Base-by-base conservation (phyloP, 2,797 vertebrate species). In the Pachyuromys duprasi region DNA sequence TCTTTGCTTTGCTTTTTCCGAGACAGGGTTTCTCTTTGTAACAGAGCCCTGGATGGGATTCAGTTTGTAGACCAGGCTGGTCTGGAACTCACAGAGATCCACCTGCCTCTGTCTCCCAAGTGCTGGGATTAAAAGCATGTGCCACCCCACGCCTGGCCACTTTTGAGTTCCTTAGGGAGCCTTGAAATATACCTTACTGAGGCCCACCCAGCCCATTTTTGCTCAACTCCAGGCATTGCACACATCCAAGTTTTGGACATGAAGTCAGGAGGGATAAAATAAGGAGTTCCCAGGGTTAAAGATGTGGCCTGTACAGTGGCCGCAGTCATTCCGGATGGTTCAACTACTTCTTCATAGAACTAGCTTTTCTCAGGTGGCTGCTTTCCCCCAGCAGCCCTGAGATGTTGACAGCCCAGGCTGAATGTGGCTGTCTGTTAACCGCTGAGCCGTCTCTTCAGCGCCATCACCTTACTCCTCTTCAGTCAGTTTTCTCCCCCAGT, bases 281-380 rank as follows among this genome's bases (percentile, higher is more conserved):
- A 81, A 42, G 31, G 2, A 17, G 17, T 33, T 17, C 18, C n/a
- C 8, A 55, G 57, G 57, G 28, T 24, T 80, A 15, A 15, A 86
- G 72, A 69, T 63, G 42, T 53, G 20, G 60, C 55, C 17, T 93
- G 75, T 24, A 75, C 28, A 53, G 31, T 80, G 60, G 65, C 28
- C 74, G 7, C 12, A 31, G 79, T 83, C 90, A 42, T 49, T 53
- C 31, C 69, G 24, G 81, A 86, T 55, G 70, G 17, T 42, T 78
- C 79, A 36, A 42, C 45, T 78, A 26, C 26, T 20, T 62, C 72
- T 63, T 31, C 33, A 39, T 55, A 49, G 45, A 83, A 81, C 89
- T 79, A 90, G 55, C n/a, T 17, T 90, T 88, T 92, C 80, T 26
- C 42, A 55, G 62, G 49, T 45, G 84, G 63, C 90, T 88, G 78